Evolutionary conservation across 2,888 invertebrate species (phyloP).

Genomic region (Pterobdella sp.): DNA sequence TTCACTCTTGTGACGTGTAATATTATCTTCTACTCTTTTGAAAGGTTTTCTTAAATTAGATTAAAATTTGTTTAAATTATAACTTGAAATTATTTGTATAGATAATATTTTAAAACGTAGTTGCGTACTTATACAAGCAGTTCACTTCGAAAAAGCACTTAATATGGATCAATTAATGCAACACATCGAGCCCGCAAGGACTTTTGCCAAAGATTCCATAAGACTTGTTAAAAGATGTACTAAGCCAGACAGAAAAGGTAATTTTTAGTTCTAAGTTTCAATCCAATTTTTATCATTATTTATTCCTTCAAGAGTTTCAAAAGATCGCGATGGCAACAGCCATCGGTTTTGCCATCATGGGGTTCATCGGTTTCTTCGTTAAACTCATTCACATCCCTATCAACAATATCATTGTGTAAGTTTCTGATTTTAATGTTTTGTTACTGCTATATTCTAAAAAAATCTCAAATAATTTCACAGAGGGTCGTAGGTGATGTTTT

Average conservation of each 20-base stretch:
- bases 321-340: slow-evolving; percentile 99
- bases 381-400: slow-evolving; percentile 99
- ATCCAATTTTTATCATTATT: neutral
- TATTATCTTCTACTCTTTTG: neutral
- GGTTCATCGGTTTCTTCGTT: slow-evolving; percentile 99
- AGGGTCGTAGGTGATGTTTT: too few relatives aligned
- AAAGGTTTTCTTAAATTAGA: neutral
- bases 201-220: slow-evolving; percentile 95
- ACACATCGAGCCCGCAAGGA: slow-evolving; percentile 85
- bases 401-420: slow-evolving; percentile 57
- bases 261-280: neutral
- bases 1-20: neutral
- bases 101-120: too few relatives aligned
- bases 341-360: slow-evolving; percentile 99
- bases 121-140: neutral
- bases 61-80: slow-evolving; percentile 24
- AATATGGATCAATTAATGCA: slow-evolving; percentile 92
- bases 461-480: too few relatives aligned
- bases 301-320: slow-evolving; percentile 75
- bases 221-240: slow-evolving; percentile 97
- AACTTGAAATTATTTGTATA: too few relatives aligned
- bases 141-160: neutral
- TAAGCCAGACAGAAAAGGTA: slow-evolving; percentile 95
- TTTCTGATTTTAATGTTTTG: slow-evolving; percentile 28
- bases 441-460: neutral